Base-by-base conservation (phyloP, 2,888 invertebrate species). In the Eubasilissa splendida region DNA sequence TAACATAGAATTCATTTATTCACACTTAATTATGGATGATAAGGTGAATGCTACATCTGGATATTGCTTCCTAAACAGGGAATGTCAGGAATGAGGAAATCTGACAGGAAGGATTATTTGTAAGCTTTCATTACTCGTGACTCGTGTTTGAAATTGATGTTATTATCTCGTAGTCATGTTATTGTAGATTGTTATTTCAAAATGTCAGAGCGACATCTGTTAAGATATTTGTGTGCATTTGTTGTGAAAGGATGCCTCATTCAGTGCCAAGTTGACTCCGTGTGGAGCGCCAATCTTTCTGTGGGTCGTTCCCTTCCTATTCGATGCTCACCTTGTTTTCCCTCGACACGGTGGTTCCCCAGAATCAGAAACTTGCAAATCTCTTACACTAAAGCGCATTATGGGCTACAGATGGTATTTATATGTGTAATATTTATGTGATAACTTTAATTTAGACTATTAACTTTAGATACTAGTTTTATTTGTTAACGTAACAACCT, bases 371-470 rank as follows among this genome's bases (percentile, higher is more conserved):
- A 42, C 2, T 42, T 42, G 42, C 42, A 42, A 42, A 42, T 42
- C 7, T 42, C 42, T 42, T 2, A 42, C 7, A 42, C 42, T 42
- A 2, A 7, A 42, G 42, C 59, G 66, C 56, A 68, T 82, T 66
- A 60, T 71, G 76, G 50, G 79, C 73, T 79, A 63, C 77, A 79
- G 63, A 79, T 81, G 78, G 59, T 76, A 80, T 78, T 79, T 58
- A 66, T 53, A 54, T 56, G 60, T 81, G 80, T 81, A 83, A 76
- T 81, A 81, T 80, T 81, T 83, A 81, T 83, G 83, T 83, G 83
- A 83, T 83, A 79, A 79, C 66, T 79, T 83, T 83, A 81, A 83
- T 80, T 83, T 83, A 81, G 80, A 63, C 53, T 76, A 71, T 77
- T 79, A 83, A 81, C 63, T 70, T 74, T 81, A 83, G 66, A 54